Evolutionary conservation across 2,113 vertebrate genomes (phyloP).

Genomic region (Pundamilia nyererei): DNA sequence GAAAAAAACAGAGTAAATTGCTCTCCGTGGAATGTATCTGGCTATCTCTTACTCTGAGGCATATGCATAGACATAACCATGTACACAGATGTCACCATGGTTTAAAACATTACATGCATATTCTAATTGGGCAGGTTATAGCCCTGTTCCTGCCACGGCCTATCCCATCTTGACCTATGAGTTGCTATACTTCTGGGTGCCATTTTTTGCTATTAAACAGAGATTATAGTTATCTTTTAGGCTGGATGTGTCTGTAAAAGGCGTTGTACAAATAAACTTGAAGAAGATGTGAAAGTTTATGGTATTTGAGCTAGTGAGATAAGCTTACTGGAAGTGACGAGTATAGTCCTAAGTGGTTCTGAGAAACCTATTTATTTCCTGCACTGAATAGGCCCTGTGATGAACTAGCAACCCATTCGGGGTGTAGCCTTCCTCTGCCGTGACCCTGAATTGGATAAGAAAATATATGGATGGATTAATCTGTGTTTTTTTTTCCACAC

Average conservation of each 20-base stretch:
- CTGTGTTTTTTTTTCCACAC: background rate
- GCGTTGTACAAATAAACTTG: background rate
- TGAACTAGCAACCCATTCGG: background rate
- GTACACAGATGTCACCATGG: background rate
- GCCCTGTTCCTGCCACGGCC: background rate
- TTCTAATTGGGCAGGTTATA: background rate
- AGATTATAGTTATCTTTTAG: background rate
- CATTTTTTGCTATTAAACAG: background rate
- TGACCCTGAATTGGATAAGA: background rate
- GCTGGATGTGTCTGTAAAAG: background rate
- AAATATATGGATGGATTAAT: background rate
- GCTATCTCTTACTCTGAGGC: constrained; percentile 23
- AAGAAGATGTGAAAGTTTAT: background rate
- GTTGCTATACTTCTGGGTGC: background rate
- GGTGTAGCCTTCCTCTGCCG: background rate
- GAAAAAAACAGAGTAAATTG: constrained; percentile 41
- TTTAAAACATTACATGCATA: background rate
- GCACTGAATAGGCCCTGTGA: background rate
- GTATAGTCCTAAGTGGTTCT: background rate
- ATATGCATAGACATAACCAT: background rate
- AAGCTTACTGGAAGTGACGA: background rate
- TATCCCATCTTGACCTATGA: background rate
- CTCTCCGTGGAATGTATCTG: constrained; percentile 17
- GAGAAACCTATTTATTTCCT: background rate
- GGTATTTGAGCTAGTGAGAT: background rate